Evolutionary conservation across 2,113 vertebrate species (phyloP).

Genomic region (Prochilodus magdalenae): DNA sequence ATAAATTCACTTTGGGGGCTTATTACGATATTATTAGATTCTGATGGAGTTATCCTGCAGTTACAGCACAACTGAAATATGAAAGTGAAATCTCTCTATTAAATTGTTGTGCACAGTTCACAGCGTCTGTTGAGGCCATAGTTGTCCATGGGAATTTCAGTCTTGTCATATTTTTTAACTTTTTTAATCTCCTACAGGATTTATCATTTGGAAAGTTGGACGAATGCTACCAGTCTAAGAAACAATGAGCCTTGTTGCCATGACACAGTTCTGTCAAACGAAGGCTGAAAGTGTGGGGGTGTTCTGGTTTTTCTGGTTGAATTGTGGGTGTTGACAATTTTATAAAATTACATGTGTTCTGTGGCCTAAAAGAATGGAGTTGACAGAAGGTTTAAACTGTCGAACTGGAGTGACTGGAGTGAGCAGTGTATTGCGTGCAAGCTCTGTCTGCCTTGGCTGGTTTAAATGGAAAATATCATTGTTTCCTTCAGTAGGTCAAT

Average conservation of each 20-base stretch:
- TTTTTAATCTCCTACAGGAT: not conserved
- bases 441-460: not conserved
- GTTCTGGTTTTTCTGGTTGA: slow-evolving; percentile 41
- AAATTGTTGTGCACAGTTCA: not conserved
- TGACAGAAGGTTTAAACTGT: slow-evolving; percentile 12
- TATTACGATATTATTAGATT: not conserved
- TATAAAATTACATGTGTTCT: not conserved
- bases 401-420: slow-evolving; percentile 25
- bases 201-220: not conserved
- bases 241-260: slow-evolving; percentile 8
- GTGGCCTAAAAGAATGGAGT: not conserved
- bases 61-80: not conserved
- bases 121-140: not conserved
- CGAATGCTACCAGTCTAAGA: not conserved
- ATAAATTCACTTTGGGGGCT: not conserved
- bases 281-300: not conserved
- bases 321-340: slow-evolving; percentile 7
- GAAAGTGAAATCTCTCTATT: not conserved
- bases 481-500: not conserved
- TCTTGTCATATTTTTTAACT: too few relatives aligned
- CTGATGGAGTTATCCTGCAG: not conserved
- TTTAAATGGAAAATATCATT: slow-evolving; percentile 17
- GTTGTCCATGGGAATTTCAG: not conserved
- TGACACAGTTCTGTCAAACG: not conserved
- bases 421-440: slow-evolving; percentile 19